Conservation (phyloP, 2,113 vertebrate genomes). For the Malaclemys terrapin region DNA sequence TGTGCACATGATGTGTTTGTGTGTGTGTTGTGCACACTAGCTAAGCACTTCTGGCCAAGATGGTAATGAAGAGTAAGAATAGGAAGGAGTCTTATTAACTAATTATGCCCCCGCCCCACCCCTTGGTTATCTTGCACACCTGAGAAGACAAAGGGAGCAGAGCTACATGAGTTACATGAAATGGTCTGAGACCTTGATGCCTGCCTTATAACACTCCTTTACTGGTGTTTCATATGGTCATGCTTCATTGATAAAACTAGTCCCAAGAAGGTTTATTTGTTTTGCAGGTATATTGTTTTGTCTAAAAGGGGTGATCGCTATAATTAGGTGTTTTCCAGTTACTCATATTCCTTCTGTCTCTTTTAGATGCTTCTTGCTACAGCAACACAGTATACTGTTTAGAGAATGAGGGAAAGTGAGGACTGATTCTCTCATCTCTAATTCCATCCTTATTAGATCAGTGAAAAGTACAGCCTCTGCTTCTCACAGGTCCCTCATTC, state of each 20-base stretch:
- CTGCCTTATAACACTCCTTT: slow-evolving; percentile 42
- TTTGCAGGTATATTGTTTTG: slow-evolving; percentile 70
- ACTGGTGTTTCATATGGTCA: slow-evolving; percentile 45
- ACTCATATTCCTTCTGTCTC: slow-evolving; percentile 57
- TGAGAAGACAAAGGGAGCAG: neutral
- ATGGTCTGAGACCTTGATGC: neutral
- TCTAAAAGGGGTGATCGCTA: slow-evolving; percentile 66
- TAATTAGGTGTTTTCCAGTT: slow-evolving; percentile 66
- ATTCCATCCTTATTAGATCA: slow-evolving; percentile 35
- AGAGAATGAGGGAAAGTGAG: slow-evolving; percentile 51
- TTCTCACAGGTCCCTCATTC: neutral
- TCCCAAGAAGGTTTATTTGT: slow-evolving; percentile 70
- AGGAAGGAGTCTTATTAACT: neutral
- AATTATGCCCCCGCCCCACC: neutral
- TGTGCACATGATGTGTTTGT: neutral
- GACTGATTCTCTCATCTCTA: slow-evolving; percentile 31
- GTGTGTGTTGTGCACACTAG: neutral
- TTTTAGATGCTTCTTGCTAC: slow-evolving; percentile 58
- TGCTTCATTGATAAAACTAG: slow-evolving; percentile 67
- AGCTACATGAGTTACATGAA: neutral
- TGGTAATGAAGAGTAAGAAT: neutral
- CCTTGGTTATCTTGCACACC: neutral
- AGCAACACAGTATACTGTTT: slow-evolving; percentile 37
- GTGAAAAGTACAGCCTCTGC: slow-evolving; percentile 4
- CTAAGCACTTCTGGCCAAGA: neutral